These are phyloP conservation scores for Chamaetylas fuelleborni DNA, from an alignment of 2,113 vertebrate species.

Conservation along the genomic window DNA sequence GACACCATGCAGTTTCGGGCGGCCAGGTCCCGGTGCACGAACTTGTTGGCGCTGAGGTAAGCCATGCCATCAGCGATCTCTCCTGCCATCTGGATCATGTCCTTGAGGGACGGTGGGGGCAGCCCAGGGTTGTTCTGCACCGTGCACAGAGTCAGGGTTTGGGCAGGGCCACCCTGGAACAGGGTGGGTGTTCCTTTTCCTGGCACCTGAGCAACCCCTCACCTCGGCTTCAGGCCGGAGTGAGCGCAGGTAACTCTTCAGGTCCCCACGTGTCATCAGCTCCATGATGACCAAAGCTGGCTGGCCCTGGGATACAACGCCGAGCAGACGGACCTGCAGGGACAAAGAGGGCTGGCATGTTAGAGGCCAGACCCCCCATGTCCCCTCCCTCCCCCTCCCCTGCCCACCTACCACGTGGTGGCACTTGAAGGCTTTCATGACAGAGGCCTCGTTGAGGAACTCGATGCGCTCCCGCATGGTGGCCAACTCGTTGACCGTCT, in stretches of 20 bases:
- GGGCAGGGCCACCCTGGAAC: rapidly evolving
- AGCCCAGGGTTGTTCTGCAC: slow-evolving; percentile 73
- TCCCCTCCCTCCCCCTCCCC: background rate
- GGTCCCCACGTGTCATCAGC: slow-evolving; percentile 79
- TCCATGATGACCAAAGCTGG: slow-evolving; percentile 85
- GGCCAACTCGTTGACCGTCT: slow-evolving; percentile 81
- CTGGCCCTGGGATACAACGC: slow-evolving; percentile 80
- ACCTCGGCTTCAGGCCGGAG: slow-evolving; percentile 78
- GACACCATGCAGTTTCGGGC: slow-evolving; percentile 87
- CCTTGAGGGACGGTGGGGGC: slow-evolving; percentile 56
- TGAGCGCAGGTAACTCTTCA: slow-evolving; percentile 81
- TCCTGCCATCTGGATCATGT: slow-evolving; percentile 83
- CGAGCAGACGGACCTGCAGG: slow-evolving; percentile 76
- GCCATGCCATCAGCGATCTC: slow-evolving; percentile 84
- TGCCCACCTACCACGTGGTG: slow-evolving; percentile 76
- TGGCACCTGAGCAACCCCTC: background rate
- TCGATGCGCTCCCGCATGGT: slow-evolving; percentile 76
- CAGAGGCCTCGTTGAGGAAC: slow-evolving; percentile 83
- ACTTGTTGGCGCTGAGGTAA: slow-evolving; percentile 81
- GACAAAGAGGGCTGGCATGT: background rate
- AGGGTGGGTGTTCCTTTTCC: too few species aligned
- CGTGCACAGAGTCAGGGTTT: background rate
- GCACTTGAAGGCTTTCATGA: slow-evolving; percentile 84
- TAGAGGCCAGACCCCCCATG: rapidly evolving
- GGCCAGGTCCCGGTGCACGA: slow-evolving; percentile 81